Conservation (phyloP, 2,888 invertebrate genomes). For the Liopterus haemorrhoidalis region DNA sequence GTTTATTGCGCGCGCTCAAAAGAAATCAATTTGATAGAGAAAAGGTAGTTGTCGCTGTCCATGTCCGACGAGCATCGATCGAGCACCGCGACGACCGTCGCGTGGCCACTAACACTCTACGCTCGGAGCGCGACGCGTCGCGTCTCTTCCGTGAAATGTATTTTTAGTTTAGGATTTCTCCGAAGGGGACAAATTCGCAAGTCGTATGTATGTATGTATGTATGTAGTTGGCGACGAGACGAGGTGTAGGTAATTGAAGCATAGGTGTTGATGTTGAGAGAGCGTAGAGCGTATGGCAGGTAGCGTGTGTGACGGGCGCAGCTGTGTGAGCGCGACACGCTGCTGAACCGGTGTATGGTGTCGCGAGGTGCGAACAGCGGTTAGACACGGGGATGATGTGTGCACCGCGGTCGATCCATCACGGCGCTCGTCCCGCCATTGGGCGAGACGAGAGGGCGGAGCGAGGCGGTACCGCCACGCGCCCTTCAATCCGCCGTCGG, state of each 20-base stretch:
- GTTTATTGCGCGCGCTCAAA: conserved; percentile 30
- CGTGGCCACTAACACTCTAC: conserved; percentile 28
- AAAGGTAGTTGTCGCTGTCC: conserved; percentile 46
- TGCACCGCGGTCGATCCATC: conserved; percentile 46
- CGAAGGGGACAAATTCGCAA: too few relatives aligned
- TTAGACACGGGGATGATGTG: conserved; percentile 40
- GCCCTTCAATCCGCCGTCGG: conserved; percentile 44
- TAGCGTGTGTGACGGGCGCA: neutral
- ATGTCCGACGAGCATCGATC: conserved; percentile 47
- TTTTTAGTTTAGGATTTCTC: too few relatives aligned
- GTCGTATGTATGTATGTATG: too few relatives aligned
- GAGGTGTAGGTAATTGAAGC: too few relatives aligned
- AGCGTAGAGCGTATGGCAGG: neutral
- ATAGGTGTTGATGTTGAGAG: neutral
- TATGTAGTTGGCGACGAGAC: too few relatives aligned
- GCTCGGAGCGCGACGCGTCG: too few relatives aligned
- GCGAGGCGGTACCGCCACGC: conserved; percentile 45
- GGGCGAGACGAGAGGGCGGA: conserved; percentile 46
- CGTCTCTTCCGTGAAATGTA: too few relatives aligned
- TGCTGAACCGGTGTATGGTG: conserved; percentile 14
- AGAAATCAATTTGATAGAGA: conserved; percentile 40
- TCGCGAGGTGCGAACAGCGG: conserved; percentile 30
- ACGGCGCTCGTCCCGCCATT: conserved; percentile 41
- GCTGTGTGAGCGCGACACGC: conserved; percentile 21
- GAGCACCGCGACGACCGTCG: conserved; percentile 44